phyloP scores from a whole-genome alignment of 2,888 invertebrate species.

The Macaria liturata region DNA sequence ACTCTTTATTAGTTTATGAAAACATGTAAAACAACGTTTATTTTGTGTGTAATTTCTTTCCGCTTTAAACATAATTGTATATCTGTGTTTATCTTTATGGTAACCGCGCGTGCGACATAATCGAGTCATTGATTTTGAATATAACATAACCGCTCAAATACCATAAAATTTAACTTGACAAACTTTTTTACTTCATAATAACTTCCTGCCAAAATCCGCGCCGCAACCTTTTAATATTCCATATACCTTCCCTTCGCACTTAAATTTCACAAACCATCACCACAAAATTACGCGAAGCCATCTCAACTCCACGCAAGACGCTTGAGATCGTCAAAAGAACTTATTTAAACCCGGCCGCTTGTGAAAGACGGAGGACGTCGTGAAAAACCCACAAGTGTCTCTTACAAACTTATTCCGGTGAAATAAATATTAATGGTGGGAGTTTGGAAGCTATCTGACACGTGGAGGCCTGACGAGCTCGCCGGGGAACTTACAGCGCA shows the following conservation, averaged over 20 bases:
- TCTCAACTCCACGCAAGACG: conserved; percentile 3
- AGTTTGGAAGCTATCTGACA: conserved; percentile 38
- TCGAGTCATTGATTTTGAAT: no score
- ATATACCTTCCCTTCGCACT: conserved; percentile 1
- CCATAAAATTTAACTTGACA: no score
- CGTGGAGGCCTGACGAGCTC: conserved; percentile 36
- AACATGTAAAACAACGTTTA: no score
- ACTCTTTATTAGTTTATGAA: no score
- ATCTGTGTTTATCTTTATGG: no score
- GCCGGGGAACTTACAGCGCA: conserved; percentile 36
- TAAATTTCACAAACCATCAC: conserved; percentile 15
- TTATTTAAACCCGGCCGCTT: conserved; percentile 19
- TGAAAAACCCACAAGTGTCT: conserved; percentile 34
- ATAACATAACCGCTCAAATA: no score
- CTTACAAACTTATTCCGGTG: conserved; percentile 31
- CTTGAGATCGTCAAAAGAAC: conserved; percentile 24
- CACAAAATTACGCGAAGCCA: conserved; percentile 14
- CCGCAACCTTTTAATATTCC: conserved; percentile 8
- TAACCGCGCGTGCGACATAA: no score
- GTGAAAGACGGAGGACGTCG: conserved; percentile 28
- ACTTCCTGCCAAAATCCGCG: conserved; percentile 1
- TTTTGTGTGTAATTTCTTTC: no score
- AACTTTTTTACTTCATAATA: no score
- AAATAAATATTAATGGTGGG: conserved; percentile 48
- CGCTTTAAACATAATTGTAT: no score